Percentiles rank a stretch among this genome's conserved stretches.
phyloP scores from a whole-genome alignment of 1,140 invertebrate species.

The Dendrolimus kikuchii region DNA sequence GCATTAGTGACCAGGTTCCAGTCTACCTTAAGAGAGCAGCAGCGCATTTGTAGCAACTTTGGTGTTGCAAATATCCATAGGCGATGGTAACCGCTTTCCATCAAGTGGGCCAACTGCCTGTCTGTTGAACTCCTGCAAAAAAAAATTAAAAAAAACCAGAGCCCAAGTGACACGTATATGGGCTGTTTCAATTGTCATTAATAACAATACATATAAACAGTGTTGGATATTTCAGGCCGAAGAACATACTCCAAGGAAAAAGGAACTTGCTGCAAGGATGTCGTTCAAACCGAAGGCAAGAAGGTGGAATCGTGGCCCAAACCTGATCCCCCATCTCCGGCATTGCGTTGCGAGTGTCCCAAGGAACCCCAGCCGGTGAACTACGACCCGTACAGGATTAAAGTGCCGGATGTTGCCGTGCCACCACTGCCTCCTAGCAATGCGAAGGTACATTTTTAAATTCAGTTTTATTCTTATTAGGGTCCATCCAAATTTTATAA shows the following conservation, averaged over 20 bases:
- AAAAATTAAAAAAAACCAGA: too few species aligned
- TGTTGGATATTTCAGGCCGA: slow-evolving; percentile 15
- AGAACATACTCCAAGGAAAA: slow-evolving; percentile 36
- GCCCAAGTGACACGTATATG: too few species aligned
- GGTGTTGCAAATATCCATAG: too few species aligned
- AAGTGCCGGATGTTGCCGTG: slow-evolving; percentile 45
- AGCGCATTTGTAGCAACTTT: too few species aligned
- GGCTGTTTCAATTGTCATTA: too few species aligned
- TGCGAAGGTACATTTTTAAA: slow-evolving; percentile 40
- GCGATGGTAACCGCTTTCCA: too few species aligned
- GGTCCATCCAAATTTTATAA: too few species aligned
- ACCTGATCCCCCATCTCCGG: slow-evolving; percentile 19
- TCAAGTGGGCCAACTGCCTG: too few species aligned
- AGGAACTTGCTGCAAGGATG: slow-evolving; percentile 31
- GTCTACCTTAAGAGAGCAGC: too few species aligned
- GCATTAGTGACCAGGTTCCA: too few species aligned
- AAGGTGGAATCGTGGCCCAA: slow-evolving; percentile 49
- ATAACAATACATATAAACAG: background rate
- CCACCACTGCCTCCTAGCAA: slow-evolving; percentile 46
- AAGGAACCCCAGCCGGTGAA: slow-evolving; percentile 39
- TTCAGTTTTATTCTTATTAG: background rate
- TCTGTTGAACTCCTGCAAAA: too few species aligned
- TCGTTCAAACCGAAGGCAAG: slow-evolving; percentile 35
- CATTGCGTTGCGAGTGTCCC: slow-evolving; percentile 38
- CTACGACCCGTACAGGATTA: slow-evolving; percentile 57